Evolutionary conservation across 2,797 vertebrate species (phyloP), one percentile per base, ranked within the genome.

Genomic region (Mionectes olivaceus): DNA sequence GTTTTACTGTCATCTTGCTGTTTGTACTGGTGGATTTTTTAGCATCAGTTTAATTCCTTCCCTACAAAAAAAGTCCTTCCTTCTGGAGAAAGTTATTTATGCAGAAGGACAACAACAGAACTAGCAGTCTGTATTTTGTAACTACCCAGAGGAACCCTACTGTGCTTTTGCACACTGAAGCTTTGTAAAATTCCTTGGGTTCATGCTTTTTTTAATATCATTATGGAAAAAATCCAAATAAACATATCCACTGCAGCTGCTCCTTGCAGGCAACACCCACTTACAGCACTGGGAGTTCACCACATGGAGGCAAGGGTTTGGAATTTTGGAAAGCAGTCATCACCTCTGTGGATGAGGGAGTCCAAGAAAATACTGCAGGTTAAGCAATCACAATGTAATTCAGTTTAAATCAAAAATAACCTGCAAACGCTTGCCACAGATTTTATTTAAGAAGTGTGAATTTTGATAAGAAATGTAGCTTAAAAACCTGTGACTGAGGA

Each of bases 371-470:
- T 9, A 33, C 49, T 47, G 71, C 79, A 71, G 67, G 55, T 81
- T 90, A 93, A 93, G 83, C 50, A 85, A 39, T 50, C 57, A 80
- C 68, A 64, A 39, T 15, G 52, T 32, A 74, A 82, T 83, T 70
- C 68, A 11, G 32, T 35, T 70, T 67, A 74, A 90, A 82, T 73
- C 56, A 70, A 92, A 93, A 67, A 87, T 44, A 90, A 89, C 70
- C 74, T 74, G 64, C 76, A 88, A 87, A 91, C 32, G 33, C 68
- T 88, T 92, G 50, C 28, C 94, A 92, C 67, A 75, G 69, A 80
- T 88, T 90, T 89, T 74, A 89, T 90, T 94, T 90, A 70, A 85
- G 64, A 73, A 83, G 57, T 68, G 79, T 57, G 57, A 91, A 75
- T 83, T 93, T 81, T 71, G 53, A 5, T 57, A 81, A 95, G 65